Percentiles rank a stretch among this genome's conserved stretches.
These are phyloP conservation scores for Takifugu ocellatus DNA, from an alignment of 2,797 vertebrate species.

Conservation along the genomic window DNA sequence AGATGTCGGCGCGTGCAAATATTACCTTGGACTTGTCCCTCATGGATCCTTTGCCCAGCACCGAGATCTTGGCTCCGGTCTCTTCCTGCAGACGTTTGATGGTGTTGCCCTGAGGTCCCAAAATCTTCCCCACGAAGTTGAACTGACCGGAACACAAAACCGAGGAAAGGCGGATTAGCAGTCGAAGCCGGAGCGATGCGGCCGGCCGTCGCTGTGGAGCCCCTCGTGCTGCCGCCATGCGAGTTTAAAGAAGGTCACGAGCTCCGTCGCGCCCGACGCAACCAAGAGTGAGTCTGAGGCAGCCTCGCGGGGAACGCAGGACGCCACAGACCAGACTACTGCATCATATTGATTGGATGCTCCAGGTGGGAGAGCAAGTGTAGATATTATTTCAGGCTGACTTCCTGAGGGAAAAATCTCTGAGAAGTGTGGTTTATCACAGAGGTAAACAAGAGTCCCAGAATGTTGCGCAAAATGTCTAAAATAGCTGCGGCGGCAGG, in stretches of 20 bases:
- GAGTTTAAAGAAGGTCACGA: conserved; percentile 31
- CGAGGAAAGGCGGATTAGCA: conserved; percentile 30
- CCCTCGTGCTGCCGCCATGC: background rate
- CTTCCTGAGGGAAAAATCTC: background rate
- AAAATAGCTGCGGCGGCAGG: background rate
- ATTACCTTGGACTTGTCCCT: conserved; percentile 94
- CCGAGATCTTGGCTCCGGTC: conserved; percentile 97
- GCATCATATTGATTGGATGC: conserved; percentile 33
- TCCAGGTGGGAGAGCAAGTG: conserved; percentile 3
- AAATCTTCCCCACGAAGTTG: conserved; percentile 98
- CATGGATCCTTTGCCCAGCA: conserved; percentile 98
- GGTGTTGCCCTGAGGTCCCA: conserved; percentile 97
- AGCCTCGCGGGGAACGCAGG: conserved; percentile 22
- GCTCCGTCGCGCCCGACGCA: conserved; percentile 15
- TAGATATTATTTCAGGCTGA: conserved; percentile 11
- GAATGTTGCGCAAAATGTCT: background rate
- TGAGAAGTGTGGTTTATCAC: background rate
- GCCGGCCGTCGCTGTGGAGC: conserved; percentile 7
- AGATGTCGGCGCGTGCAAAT: background rate
- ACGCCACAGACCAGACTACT: conserved; percentile 13
- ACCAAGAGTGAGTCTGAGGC: conserved; percentile 24
- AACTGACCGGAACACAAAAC: conserved; percentile 75
- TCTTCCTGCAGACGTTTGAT: conserved; percentile 98
- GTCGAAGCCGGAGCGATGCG: conserved; percentile 21
- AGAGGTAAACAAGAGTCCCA: background rate